phyloP scores from a whole-genome alignment of 2,888 invertebrate species.

The Electrophaes corylata region DNA sequence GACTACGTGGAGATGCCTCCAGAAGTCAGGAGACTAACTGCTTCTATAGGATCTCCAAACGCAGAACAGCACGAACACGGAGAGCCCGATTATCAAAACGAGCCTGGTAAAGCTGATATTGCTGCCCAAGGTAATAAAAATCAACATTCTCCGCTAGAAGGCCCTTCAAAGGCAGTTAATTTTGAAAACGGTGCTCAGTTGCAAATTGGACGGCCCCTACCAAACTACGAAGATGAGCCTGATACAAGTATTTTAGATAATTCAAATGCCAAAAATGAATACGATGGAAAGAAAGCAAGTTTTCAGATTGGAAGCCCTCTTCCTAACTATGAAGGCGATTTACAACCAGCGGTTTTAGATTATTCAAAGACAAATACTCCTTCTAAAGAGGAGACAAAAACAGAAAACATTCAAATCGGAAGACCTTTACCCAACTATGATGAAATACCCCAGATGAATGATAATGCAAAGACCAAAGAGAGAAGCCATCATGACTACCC shows the following conservation, averaged over 20 bases:
- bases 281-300: background rate
- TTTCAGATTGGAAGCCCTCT: slow-evolving; percentile 9
- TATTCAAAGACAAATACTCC: background rate
- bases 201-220: slow-evolving; percentile 13
- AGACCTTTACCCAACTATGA: background rate
- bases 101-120: background rate
- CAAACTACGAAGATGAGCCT: slow-evolving; percentile 13
- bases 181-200: background rate
- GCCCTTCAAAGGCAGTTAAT: background rate
- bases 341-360: background rate
- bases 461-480: background rate
- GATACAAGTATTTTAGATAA: background rate
- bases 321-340: slow-evolving; percentile 7
- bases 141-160: background rate
- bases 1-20: slow-evolving; percentile 76
- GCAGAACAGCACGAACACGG: slow-evolving; percentile 7
- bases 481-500: slow-evolving; percentile 1
- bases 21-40: slow-evolving; percentile 55
- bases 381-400: background rate
- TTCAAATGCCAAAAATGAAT: background rate
- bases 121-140: background rate
- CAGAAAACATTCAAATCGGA: background rate
- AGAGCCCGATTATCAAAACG: slow-evolving; percentile 10
- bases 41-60: slow-evolving; percentile 16
- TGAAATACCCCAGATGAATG: background rate